phyloP scores from a whole-genome alignment of 2,888 invertebrate genomes.

The Lottia gigantea region DNA sequence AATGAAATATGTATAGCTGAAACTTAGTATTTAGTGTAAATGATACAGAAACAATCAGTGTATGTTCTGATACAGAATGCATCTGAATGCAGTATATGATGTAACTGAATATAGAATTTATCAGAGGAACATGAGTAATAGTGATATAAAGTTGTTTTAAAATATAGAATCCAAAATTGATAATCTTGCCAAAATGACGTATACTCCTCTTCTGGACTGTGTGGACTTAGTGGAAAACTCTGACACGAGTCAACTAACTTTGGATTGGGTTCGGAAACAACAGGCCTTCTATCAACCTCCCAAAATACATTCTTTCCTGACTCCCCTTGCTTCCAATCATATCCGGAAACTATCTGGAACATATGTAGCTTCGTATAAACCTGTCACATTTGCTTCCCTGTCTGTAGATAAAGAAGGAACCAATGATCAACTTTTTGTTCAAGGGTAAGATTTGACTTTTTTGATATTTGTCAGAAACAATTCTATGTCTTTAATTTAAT shows the following conservation, averaged over 20 bases:
- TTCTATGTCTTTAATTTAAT: too few species aligned
- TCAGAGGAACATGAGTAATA: too few species aligned
- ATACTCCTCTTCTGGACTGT: background rate
- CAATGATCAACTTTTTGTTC: background rate
- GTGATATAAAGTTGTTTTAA: too few species aligned
- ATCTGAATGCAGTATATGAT: too few species aligned
- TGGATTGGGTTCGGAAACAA: conserved; percentile 7
- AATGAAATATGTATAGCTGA: too few species aligned
- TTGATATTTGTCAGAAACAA: background rate
- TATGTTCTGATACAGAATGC: too few species aligned
- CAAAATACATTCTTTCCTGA: background rate
- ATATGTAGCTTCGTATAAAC: conserved; percentile 3
- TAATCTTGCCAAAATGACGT: conserved; percentile 1
- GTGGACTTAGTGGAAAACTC: background rate
- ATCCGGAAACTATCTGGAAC: conserved; percentile 1
- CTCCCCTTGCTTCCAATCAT: background rate
- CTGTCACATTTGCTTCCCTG: background rate
- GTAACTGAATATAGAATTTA: too few species aligned
- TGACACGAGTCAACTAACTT: background rate
- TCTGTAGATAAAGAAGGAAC: background rate
- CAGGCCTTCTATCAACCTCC: background rate
- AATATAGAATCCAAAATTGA: too few species aligned
- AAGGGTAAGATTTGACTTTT: background rate
- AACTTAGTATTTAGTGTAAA: too few species aligned
- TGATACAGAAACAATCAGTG: too few species aligned